A percentile compares a stretch with the other conserved stretches of the same genome.
These are phyloP conservation scores for Cynaeus angustus DNA, from an alignment of 2,888 invertebrate genomes.

Conservation along the genomic window DNA sequence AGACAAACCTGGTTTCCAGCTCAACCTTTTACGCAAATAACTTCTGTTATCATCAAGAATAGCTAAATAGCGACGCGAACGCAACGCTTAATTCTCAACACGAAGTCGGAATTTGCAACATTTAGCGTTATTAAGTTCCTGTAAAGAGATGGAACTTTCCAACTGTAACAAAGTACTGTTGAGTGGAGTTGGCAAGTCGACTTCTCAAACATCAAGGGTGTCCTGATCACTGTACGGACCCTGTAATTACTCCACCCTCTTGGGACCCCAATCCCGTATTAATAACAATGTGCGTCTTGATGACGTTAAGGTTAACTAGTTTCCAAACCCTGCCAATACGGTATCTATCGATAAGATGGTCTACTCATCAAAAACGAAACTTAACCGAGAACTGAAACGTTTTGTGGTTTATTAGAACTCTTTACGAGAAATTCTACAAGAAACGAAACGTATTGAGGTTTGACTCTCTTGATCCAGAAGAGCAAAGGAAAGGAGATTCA, in stretches of 20 bases:
- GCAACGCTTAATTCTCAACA: slow-evolving; percentile 53
- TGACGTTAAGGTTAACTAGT: slow-evolving; percentile 43
- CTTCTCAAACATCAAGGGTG: slow-evolving; percentile 47
- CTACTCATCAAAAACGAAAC: slow-evolving; percentile 15
- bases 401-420: neutral
- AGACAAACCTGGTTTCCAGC: slow-evolving; percentile 34
- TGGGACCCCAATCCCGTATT: slow-evolving; percentile 38
- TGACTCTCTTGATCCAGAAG: no score
- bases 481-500: no score
- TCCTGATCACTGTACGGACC: slow-evolving; percentile 45
- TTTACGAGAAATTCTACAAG: no score
- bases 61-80: slow-evolving; percentile 46
- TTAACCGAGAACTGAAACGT: neutral
- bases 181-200: slow-evolving; percentile 52
- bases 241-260: slow-evolving; percentile 45
- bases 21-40: slow-evolving; percentile 38
- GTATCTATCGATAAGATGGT: slow-evolving; percentile 15
- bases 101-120: slow-evolving; percentile 55
- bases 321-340: slow-evolving; percentile 33
- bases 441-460: no score
- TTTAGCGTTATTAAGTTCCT: slow-evolving; percentile 55
- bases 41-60: slow-evolving; percentile 50
- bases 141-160: slow-evolving; percentile 54
- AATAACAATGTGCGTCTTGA: slow-evolving; percentile 47
- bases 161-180: slow-evolving; percentile 54